Evolutionary conservation across 2,888 invertebrate species (phyloP).

Genomic region (Galeopsomyia nigrocyanea): DNA sequence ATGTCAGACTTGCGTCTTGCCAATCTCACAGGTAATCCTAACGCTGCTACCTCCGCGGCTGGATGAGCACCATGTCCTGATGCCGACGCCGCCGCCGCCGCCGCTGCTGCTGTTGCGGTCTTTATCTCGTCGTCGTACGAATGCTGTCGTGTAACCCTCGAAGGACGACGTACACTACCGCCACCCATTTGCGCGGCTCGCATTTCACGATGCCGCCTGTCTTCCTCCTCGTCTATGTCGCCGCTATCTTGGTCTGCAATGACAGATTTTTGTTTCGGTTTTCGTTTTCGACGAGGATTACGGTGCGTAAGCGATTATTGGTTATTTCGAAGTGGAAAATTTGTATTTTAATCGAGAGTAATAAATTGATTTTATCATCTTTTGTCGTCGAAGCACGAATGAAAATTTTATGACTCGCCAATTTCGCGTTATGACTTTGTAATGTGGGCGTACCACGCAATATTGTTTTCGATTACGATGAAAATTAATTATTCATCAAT

Average conservation of each 20-base stretch:
- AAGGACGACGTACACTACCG: conserved; percentile 71
- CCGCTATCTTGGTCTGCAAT: conserved; percentile 37
- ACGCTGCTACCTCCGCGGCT: conserved; percentile 71
- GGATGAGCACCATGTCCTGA: conserved; percentile 71
- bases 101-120: conserved; percentile 60
- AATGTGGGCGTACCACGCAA: too few species aligned
- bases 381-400: too few species aligned
- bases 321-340: too few species aligned
- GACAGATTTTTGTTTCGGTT: background rate
- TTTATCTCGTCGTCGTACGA: conserved; percentile 87
- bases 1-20: conserved; percentile 88
- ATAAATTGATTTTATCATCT: too few species aligned
- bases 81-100: conserved; percentile 49
- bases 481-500: too few species aligned
- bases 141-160: conserved; percentile 80
- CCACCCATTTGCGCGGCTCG: background rate
- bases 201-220: conserved; percentile 53
- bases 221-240: conserved; percentile 71
- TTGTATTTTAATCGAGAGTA: too few species aligned
- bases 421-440: too few species aligned
- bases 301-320: too few species aligned
- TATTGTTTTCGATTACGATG: too few species aligned
- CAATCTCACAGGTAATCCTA: conserved; percentile 81
- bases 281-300: background rate
- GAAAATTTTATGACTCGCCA: too few species aligned